Conservation (phyloP, 2,113 vertebrate species). For the Lophochroa leadbeateri region DNA sequence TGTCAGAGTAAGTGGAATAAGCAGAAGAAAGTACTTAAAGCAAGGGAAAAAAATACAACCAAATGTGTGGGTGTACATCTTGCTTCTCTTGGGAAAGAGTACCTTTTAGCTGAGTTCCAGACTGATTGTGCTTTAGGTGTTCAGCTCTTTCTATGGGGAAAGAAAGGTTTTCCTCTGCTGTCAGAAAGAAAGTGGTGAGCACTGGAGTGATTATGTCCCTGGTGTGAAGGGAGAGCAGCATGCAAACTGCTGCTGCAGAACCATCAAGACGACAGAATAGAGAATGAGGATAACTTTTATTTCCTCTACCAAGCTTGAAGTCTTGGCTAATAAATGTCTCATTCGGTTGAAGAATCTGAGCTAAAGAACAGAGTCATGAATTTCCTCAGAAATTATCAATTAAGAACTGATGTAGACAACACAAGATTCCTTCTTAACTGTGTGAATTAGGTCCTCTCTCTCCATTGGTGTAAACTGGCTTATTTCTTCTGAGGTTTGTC, state of each 20-base stretch:
- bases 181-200: background rate
- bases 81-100: background rate
- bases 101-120: background rate
- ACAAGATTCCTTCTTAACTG: background rate
- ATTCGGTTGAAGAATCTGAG: background rate
- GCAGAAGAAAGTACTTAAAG: background rate
- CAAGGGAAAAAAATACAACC: background rate
- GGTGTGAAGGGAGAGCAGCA: background rate
- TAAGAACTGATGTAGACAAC: background rate
- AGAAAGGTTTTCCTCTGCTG: background rate
- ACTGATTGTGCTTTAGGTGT: background rate
- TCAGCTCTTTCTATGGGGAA: background rate
- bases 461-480: background rate
- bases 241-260: background rate
- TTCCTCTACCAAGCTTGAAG: background rate
- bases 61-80: background rate
- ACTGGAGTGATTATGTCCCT: background rate
- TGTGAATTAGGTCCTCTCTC: background rate
- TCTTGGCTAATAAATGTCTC: background rate
- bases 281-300: background rate
- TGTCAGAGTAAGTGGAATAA: background rate
- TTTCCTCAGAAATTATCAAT: background rate
- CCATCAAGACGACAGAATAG: background rate
- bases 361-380: accelerated
- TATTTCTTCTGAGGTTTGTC: background rate